Evolutionary conservation across 23 tunicate species (phyloP), one percentile per base, ranked within the genome.

Genomic region (Halocynthia roretzi): DNA sequence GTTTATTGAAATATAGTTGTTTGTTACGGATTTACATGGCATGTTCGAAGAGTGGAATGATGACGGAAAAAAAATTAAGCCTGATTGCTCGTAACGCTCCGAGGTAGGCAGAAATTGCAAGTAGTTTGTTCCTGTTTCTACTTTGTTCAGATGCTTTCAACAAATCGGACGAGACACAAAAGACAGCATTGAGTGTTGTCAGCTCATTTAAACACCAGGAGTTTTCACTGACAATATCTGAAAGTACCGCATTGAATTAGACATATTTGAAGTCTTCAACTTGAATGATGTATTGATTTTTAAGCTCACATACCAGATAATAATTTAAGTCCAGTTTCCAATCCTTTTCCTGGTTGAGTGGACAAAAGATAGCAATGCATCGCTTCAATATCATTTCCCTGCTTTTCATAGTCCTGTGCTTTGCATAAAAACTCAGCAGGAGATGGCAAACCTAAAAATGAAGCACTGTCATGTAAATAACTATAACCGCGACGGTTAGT

Each of bases 101-200:
- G n/a, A 92, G 50, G 50, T 81, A 86, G 11, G 92, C 84, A 20
- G 98, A 86, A 5, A 80, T 56, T 8, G 98, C 84, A 15, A 92
- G 85, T 49, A 92, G 49, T 62, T 86, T 77, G 18, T 82, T 72
- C 7, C 78, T 81, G 11, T 62, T 61, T 20, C 20, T 21, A 52
- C 71, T 82, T 77, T 77, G 77, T 6, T 64, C 55, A 40, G 77
- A 76, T 17, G 62, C 55, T 11, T 70, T 77, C 51, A 92, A 61
- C 5, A 92, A 54, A n/a, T 44, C 56, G 22, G 91, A 73, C 10
- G 95, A 73, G 10, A 86, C 72, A 51, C 65, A 49, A 54, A 92
- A 86, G 7, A 65, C 61, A 5, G 80, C 70, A n/a, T 52, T 77
- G 44, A 31, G 44, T 31, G 71, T 87, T 72, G 50, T 76, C 78